Base-by-base conservation (phyloP, 2,113 vertebrate species). In the Tragelaphus strepsiceros region DNA sequence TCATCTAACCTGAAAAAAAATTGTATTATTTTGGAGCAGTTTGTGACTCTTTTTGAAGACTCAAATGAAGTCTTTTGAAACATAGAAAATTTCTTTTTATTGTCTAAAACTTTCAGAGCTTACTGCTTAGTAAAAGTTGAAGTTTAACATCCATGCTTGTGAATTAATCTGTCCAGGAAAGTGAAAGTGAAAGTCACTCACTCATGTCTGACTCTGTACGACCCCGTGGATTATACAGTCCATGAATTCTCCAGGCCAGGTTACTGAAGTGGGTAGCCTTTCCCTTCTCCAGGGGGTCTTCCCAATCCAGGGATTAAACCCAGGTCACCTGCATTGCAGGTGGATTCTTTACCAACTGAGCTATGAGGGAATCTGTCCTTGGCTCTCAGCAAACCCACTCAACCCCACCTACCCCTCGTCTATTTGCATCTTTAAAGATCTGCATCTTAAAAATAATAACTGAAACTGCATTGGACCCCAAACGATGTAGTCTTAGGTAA, bases 41-140 rank as follows among this genome's bases (percentile, higher is more conserved):
- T 85, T 35, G 26, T 74, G 22, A 87, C 21, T 53, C 5, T 84
- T 39, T 97, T 78, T 30, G 28, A 88, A 98, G 67, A 90, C 8
- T 51, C 4, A 58, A 62, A 7, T 77, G 14, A 88, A 95, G 12
- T 51, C 59, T 78, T 87, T 93, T 49, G 80, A 84, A 96, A 94
- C 16, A 14, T 8, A 93, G n/a, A 61, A 28, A 82, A 56, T 56
- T 74, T 88, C 7, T 88, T 94, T 95, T 71, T 43, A 59, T 59
- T 51, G 7, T 91, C 49, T 81, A 43, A 84, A 88, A 11, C 67
- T 39, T 71, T 71, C 62, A 82, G 67, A 59, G 32, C 7, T 89
- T 39, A 32, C 56, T 83, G 87, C 59, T 54, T 91, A 51, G 19
- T 86, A 16, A 35, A 86, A 58, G 49, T 53, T 71, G 78, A 84